Conservation (phyloP, 1,140 invertebrate genomes). For the Sipha flava region DNA sequence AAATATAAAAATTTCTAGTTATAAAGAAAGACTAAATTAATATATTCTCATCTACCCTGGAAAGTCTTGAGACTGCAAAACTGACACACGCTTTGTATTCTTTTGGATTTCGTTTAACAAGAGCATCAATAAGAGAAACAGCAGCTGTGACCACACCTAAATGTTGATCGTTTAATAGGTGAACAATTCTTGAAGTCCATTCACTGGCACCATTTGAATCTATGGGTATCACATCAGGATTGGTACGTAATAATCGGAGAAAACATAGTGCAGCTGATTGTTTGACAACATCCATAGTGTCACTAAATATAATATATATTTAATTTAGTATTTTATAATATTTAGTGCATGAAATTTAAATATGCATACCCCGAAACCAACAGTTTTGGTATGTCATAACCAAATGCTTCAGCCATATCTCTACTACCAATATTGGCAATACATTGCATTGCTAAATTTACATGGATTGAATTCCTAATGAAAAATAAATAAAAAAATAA, state of each 20-base stretch:
- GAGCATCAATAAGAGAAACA: slow-evolving; percentile 92
- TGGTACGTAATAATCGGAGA: slow-evolving; percentile 83
- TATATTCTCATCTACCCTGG: slow-evolving; percentile 55
- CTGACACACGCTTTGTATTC: slow-evolving; percentile 93
- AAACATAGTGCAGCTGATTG: slow-evolving; percentile 97
- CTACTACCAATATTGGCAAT: slow-evolving; percentile 99
- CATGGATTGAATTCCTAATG: slow-evolving; percentile 88
- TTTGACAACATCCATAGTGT: slow-evolving; percentile 99
- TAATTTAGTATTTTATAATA: background rate
- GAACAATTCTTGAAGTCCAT: slow-evolving; percentile 98
- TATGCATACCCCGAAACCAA: slow-evolving; percentile 82
- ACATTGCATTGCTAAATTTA: slow-evolving; percentile 98
- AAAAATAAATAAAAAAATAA: background rate
- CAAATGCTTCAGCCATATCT: slow-evolving; percentile 99
- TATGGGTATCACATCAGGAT: slow-evolving; percentile 81
- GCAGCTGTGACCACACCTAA: slow-evolving; percentile 98
- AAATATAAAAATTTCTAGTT: slow-evolving; percentile 5
- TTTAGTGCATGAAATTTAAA: background rate
- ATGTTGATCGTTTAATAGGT: slow-evolving; percentile 97
- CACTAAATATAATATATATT: slow-evolving; percentile 51
- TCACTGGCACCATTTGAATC: slow-evolving; percentile 62
- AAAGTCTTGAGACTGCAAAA: slow-evolving; percentile 91
- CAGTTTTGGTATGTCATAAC: slow-evolving; percentile 94
- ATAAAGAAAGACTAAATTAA: background rate
- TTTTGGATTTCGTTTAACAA: slow-evolving; percentile 97